These are phyloP conservation scores for Platanista minor DNA, from an alignment of 2,113 vertebrate genomes.

Conservation along the genomic window DNA sequence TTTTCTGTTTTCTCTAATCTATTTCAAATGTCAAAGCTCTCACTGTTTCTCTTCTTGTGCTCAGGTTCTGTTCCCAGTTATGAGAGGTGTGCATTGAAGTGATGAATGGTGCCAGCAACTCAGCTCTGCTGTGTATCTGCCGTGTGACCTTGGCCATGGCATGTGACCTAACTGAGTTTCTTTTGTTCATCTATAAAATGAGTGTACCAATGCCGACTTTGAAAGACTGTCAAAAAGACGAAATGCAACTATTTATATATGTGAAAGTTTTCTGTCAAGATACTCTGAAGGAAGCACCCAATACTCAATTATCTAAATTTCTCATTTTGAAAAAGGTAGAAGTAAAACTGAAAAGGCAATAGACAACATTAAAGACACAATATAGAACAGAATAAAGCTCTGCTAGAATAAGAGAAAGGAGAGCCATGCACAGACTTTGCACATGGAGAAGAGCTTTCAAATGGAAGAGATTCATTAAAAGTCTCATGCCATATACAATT, in stretches of 20 bases:
- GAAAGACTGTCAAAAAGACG: neutral
- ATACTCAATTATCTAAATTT: neutral
- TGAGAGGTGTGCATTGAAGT: fast-evolving
- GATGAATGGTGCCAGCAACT: neutral
- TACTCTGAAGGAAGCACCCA: neutral
- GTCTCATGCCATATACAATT: fast-evolving
- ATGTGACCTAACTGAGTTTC: neutral
- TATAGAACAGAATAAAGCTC: fast-evolving
- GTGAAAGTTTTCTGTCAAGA: neutral
- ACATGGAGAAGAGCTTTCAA: fast-evolving
- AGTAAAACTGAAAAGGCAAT: neutral
- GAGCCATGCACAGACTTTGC: fast-evolving
- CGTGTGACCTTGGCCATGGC: fast-evolving
- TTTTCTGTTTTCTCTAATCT: neutral
- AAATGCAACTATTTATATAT: no score
- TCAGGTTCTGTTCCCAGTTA: neutral
- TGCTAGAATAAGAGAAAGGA: no score
- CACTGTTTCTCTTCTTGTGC: neutral
- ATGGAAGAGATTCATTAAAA: fast-evolving
- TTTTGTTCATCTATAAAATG: neutral
- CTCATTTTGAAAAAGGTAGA: neutral
- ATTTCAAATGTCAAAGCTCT: neutral
- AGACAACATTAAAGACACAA: neutral
- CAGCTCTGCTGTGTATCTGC: neutral
- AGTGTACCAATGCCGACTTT: no score